phyloP scores from a whole-genome alignment of 2,888 invertebrate species.

The Petrophora chlorosata region DNA sequence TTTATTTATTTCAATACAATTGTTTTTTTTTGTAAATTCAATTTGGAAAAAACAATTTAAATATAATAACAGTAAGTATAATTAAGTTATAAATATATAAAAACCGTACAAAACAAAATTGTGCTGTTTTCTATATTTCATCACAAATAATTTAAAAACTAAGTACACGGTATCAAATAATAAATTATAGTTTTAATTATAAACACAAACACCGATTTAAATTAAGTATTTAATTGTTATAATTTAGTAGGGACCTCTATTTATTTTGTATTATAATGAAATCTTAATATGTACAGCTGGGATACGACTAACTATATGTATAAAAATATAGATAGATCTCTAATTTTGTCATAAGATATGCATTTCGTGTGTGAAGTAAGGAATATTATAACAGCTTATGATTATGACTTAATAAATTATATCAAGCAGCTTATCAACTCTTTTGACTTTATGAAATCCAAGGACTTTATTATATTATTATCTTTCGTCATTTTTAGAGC shows the following conservation, averaged over 20 bases:
- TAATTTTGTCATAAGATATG: slow-evolving; percentile 23
- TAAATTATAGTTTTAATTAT: too few species aligned
- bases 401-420: slow-evolving; percentile 35
- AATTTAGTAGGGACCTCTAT: neutral
- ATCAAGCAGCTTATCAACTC: slow-evolving; percentile 25
- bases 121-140: too few species aligned
- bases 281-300: slow-evolving; percentile 11
- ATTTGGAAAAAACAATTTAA: too few species aligned
- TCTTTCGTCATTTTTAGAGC: too few species aligned
- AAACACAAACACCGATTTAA: neutral
- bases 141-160: too few species aligned
- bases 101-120: too few species aligned
- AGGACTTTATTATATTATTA: neutral
- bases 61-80: too few species aligned
- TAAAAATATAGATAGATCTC: slow-evolving; percentile 32
- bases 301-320: slow-evolving; percentile 26
- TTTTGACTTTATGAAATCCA: slow-evolving; percentile 4
- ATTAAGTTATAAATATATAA: too few species aligned
- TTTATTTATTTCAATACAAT: too few species aligned
- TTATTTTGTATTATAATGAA: neutral
- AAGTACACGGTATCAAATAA: too few species aligned
- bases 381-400: slow-evolving; percentile 29
- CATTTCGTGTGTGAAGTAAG: slow-evolving; percentile 27
- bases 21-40: too few species aligned
- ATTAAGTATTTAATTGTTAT: neutral